Evolutionary conservation across 2,888 invertebrate species (phyloP), one percentile per base, ranked within the genome.

Genomic region (Nomada hirtipes): DNA sequence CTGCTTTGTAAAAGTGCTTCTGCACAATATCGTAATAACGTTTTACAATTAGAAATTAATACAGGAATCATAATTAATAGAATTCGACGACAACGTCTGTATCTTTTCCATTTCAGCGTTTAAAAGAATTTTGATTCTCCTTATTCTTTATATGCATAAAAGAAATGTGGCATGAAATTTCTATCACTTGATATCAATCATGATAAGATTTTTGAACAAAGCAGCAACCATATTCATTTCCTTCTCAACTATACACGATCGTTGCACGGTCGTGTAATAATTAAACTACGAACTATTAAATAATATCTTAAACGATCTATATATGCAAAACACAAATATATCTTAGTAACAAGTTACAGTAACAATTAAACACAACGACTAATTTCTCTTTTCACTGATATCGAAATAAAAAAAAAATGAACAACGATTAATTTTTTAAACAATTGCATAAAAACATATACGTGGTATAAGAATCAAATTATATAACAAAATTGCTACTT

Each of bases 1-100:
- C 99, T 96, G 93, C 98, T 98, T 95, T 98, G 98, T 92, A 98
- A 96, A 91, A 98, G 95, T 87, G 98, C 98, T 95, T 98, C 98
- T 98, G 97, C 86, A 96, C 55, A 77, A 68, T 36, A 78, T 68
- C 26, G 61, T 61, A 96, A 70, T 61, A 71, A 23, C 36, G 52
- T 50, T 68, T 61, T 61, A 73, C 42, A 29, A 42, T 42, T 59
- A 52, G 13, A 72, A 42, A 15, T 64, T 64, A 18, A 64, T 29
- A 20, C 13, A 23, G 26, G 50, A 36, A 59, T 47, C 47, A 26
- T 70, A 59, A 69, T 69, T 57, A 57, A 70, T 70, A 53, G 44
- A 52, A 72, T 15, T 47, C 42, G n/a, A 70, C 1, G 20, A 50
- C 15, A n/a, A 47, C n/a, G 42, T 23, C 60, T 23, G 23, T 42